Percentiles rank a stretch among this genome's conserved stretches.
Conservation (phyloP, 2,888 invertebrate genomes). For the Synanthedon formicaeformis region DNA sequence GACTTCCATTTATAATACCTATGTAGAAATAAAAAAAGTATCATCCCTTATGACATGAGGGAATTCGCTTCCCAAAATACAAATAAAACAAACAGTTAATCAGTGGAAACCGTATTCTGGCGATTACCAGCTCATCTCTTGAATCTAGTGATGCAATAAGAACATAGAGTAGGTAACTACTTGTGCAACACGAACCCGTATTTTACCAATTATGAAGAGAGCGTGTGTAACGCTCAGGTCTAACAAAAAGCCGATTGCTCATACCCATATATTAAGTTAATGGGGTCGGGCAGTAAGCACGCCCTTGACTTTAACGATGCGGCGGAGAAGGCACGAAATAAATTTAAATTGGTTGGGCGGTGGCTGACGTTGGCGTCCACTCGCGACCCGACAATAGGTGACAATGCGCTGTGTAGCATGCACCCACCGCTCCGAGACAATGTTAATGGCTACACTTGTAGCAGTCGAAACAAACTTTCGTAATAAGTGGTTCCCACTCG, state of each 20-base stretch:
- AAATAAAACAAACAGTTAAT: no score
- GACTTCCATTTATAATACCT: no score
- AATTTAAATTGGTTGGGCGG: conserved; percentile 46
- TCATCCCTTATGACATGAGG: no score
- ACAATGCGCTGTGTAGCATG: no score
- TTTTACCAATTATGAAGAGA: conserved; percentile 35
- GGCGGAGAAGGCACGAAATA: conserved; percentile 40
- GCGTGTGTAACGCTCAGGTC: conserved; percentile 23
- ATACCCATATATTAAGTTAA: conserved; percentile 54
- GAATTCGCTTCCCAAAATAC: no score
- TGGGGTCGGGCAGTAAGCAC: conserved; percentile 42
- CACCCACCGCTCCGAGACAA: background rate
- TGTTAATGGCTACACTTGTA: background rate
- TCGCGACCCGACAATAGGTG: background rate
- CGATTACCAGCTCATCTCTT: no score
- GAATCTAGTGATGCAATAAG: no score
- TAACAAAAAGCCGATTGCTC: conserved; percentile 47
- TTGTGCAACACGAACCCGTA: conserved; percentile 34
- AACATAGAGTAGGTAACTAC: conserved; percentile 10
- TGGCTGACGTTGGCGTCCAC: conserved; percentile 4
- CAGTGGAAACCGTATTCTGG: no score
- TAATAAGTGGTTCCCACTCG: background rate
- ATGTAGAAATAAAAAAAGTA: no score
- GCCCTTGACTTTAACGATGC: conserved; percentile 50
- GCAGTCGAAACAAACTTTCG: background rate